A percentile compares a stretch with the other conserved stretches of the same genome.
These are phyloP conservation scores for Neopelma chrysocephalum DNA, from an alignment of 2,797 vertebrate species.

Conservation along the genomic window DNA sequence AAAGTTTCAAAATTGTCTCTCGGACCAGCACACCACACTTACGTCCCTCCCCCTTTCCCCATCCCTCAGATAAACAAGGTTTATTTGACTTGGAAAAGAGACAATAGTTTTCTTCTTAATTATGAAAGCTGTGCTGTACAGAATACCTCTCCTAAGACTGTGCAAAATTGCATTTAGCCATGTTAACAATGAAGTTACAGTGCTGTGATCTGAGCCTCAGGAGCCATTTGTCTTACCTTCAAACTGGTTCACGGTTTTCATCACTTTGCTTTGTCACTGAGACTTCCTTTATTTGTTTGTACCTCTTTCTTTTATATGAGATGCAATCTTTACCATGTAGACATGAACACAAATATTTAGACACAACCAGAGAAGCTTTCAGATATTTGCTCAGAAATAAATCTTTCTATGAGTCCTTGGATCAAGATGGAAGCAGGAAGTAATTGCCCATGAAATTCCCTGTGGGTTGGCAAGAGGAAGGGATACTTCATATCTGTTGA, in stretches of 20 bases:
- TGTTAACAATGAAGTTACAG: constrained; percentile 11
- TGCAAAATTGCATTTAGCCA: not conserved
- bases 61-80: not conserved
- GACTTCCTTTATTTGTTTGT: constrained; percentile 16
- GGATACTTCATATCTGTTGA: not conserved
- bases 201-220: not conserved
- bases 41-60: not conserved
- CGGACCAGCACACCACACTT: not conserved
- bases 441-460: constrained; percentile 18
- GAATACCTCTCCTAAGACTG: not conserved
- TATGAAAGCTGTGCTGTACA: not conserved
- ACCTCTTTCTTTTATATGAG: not conserved
- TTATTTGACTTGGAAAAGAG: constrained; percentile 54
- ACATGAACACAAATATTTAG: constrained; percentile 26
- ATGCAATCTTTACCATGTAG: not conserved
- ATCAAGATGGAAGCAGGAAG: constrained; percentile 27
- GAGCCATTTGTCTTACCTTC: constrained; percentile 8
- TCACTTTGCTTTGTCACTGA: not conserved
- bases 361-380: not conserved
- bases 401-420: constrained; percentile 29
- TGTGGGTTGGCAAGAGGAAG: not conserved
- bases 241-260: not conserved
- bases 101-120: constrained; percentile 9
- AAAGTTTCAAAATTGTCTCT: constrained; percentile 28
- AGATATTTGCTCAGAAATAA: constrained; percentile 41